A percentile compares a stretch with the other conserved stretches of the same genome.
Conservation (phyloP, 2,888 invertebrate species). For the Hanleya hanleyi region DNA sequence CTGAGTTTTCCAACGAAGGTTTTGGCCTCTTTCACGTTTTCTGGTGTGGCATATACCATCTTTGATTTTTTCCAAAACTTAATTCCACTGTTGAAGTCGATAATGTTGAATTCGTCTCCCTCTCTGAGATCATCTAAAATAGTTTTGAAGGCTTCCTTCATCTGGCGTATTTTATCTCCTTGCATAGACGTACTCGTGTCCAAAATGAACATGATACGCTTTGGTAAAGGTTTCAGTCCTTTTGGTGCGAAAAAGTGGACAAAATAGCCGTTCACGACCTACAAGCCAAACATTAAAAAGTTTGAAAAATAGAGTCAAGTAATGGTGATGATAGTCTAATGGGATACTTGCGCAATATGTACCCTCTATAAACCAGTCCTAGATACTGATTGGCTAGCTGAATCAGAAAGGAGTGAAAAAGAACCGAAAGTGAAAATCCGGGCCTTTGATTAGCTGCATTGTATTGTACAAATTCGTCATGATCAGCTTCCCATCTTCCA, state of each 20-base stretch:
- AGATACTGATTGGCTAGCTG: too few species aligned
- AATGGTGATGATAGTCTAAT: too few species aligned
- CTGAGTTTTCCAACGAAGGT: neutral
- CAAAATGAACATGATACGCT: slow-evolving; percentile 83
- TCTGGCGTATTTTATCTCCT: slow-evolving; percentile 80
- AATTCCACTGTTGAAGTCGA: slow-evolving; percentile 41
- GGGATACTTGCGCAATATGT: too few species aligned
- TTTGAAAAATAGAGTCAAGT: too few species aligned
- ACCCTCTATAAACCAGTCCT: too few species aligned
- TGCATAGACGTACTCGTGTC: slow-evolving; percentile 85
- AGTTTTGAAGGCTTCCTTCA: slow-evolving; percentile 71
- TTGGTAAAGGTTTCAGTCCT: slow-evolving; percentile 71
- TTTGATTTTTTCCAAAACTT: slow-evolving; percentile 19
- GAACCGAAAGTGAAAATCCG: too few species aligned
- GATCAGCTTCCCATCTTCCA: too few species aligned
- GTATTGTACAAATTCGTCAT: too few species aligned
- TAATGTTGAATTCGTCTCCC: slow-evolving; percentile 58
- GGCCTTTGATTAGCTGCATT: too few species aligned
- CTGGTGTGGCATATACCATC: neutral
- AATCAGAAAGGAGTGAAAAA: too few species aligned
- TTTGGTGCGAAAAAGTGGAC: slow-evolving; percentile 84
- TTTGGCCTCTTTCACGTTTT: neutral
- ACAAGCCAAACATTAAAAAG: slow-evolving; percentile 12
- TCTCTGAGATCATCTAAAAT: slow-evolving; percentile 53
- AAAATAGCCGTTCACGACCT: slow-evolving; percentile 79